Percentiles rank a stretch among this genome's conserved stretches.
phyloP scores from a whole-genome alignment of 37 sponge, comb jelly and placozoan species.

The Chondrosia reniformis region DNA sequence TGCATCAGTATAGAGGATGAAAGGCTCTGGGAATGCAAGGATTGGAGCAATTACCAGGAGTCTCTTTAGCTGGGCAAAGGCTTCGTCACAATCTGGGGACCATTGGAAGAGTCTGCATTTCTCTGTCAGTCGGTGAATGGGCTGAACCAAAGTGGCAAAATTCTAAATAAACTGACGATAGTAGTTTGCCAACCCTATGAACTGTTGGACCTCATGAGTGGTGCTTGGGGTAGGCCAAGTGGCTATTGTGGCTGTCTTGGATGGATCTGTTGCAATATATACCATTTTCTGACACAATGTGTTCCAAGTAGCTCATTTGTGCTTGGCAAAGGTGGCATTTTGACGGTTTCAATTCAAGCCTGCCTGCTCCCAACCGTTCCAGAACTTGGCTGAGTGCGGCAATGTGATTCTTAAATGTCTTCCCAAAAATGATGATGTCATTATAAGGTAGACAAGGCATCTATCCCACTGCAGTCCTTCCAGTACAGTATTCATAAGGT shows the following conservation, averaged over 20 bases:
- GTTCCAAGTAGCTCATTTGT: background rate
- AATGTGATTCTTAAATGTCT: background rate
- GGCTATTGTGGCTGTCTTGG: background rate
- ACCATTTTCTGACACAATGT: background rate
- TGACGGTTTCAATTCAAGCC: conserved; percentile 3
- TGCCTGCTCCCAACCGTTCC: background rate
- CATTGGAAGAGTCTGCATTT: background rate
- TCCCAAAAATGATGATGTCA: conserved; percentile 11
- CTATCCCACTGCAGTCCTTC: background rate
- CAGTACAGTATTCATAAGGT: background rate
- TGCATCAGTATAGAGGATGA: background rate
- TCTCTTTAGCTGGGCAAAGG: background rate
- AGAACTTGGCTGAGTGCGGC: background rate
- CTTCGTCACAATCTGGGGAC: background rate
- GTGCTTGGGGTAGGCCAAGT: background rate
- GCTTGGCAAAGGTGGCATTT: background rate
- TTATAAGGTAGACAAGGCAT: conserved; percentile 25
- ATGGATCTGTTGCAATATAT: background rate
- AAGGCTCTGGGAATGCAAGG: background rate
- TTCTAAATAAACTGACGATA: conserved; percentile 10
- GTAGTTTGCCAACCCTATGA: background rate
- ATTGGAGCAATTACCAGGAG: background rate
- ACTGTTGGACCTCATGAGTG: background rate
- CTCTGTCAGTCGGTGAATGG: conserved; percentile 18
- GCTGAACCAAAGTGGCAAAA: conserved; percentile 14